Evolutionary conservation across 1,140 invertebrate species (phyloP), one percentile per base, ranked within the genome.

Genomic region (Drosophila orena): DNA sequence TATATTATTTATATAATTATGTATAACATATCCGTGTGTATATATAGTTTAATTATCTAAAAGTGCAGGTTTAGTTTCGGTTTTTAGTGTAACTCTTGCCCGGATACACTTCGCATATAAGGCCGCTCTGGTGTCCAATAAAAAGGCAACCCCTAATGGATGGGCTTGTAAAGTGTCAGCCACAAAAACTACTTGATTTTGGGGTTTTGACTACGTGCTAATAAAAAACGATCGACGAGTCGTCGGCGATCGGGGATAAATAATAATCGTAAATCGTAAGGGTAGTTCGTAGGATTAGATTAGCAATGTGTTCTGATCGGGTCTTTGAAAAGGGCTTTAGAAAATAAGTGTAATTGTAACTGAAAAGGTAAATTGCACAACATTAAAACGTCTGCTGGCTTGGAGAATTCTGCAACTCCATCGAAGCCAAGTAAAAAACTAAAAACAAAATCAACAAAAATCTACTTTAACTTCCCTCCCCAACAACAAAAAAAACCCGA

Each of bases 71-170:
- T 77, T 77, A 73, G 24, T 53, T 78, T 68, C 54, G 62, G 62
- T 47, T 58, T 81, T 76, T 72, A 61, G 62, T 78, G 54, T 76
- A 71, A 69, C 68, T 35, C 34, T 22, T 42, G 17, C 20, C 55
- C 34, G 27, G 54, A 68, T 72, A 72, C 77, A 66, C 46, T 74
- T 43, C 30, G 43, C 66, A 77, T 61, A 69, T 89, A 89, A 89
- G 84, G 84, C 84, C 84, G 84, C 84, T 83, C 71, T 65, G 84
- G 83, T 88, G 84, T 76, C 83, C 71, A 76, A 84, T 75, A 46
- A 57, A 77, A 62, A 49, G 34, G 58, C 46, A 38, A 46, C 22
- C 20, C 24, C 30, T 42, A 55, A 52, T 27, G 17, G 20, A 42
- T 42, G 34, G 34, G 38, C 52, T 15, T 35, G 8, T 15, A 44